Base-by-base conservation (phyloP, 2,888 invertebrate species). In the Mechanitis messenoides region DNA sequence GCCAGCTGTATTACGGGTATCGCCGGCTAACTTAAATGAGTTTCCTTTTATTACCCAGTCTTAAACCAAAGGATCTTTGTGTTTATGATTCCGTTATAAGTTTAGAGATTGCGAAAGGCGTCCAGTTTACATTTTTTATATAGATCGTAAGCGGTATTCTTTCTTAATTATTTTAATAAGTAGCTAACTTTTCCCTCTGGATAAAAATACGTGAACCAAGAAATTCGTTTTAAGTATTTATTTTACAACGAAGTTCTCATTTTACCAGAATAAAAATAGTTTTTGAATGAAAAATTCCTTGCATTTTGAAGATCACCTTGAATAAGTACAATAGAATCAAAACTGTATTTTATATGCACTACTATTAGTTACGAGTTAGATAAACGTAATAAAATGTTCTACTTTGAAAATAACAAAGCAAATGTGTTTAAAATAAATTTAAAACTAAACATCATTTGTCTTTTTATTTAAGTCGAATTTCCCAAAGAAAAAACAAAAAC, bases 1-100 rank as follows among this genome's bases (percentile, higher is more conserved):
- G 76, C 77, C 74, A 20, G 20, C 20, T 20, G 20, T 20, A 20
- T 20, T 20, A 20, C 4, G 76, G 71, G 79, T 83, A 81, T 81
- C 81, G 80, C 80, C 74, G 78, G 77, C 78, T 67, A 85, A 87
- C 76, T 87, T 86, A 81, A 85, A 86, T 86, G 83, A 87, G 85
- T 87, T 85, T 79, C 72, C 79, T 84, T 87, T 87, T 85, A 86
- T 85, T 82, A 81, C 81, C 70, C 69, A 72, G 78, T 74, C 76
- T 80, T 77, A 77, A 81, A 82, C 80, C 77, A 76, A 77, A 82
- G 81, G 82, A 83, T 80, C 80, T 80, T 79, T 80, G 79, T 80
- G 83, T 83, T 87, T 86, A 86, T 81, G 83, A 83, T 81, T 80
- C 80, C 81, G 80, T 83, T 85, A 80, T 81, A 84, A 84, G 77